phyloP scores from a whole-genome alignment of 2,888 invertebrate species.

The Orthosia gracilis region DNA sequence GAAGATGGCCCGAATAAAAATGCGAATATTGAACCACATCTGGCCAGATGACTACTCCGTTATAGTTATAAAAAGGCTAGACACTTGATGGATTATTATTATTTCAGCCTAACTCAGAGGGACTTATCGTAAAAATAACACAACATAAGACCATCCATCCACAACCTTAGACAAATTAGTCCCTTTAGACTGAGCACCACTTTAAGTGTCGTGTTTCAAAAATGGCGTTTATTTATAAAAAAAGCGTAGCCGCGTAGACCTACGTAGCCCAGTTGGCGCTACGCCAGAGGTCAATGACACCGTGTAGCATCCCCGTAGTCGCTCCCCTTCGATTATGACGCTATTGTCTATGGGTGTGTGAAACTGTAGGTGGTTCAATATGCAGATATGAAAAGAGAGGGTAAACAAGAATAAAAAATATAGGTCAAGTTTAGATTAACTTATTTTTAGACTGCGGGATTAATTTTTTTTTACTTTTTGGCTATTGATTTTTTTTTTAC shows the following conservation, averaged over 20 bases:
- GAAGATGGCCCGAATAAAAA: neutral
- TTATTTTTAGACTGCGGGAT: too few species aligned
- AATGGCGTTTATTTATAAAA: slow-evolving; percentile 24
- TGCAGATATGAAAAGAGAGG: neutral
- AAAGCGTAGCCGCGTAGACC: slow-evolving; percentile 54
- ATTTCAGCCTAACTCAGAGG: slow-evolving; percentile 1
- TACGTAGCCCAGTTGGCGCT: slow-evolving; percentile 78
- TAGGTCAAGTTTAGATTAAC: neutral
- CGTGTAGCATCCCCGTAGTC: slow-evolving; percentile 59
- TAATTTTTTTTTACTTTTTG: too few species aligned
- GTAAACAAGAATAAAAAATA: neutral
- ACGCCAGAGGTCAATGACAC: slow-evolving; percentile 76
- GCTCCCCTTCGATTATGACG: slow-evolving; percentile 47
- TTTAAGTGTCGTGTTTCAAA: slow-evolving; percentile 32
- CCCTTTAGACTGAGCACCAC: slow-evolving; percentile 1
- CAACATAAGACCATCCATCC: slow-evolving; percentile 2
- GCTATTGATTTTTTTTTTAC: too few species aligned
- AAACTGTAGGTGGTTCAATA: neutral
- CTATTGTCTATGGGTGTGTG: slow-evolving; percentile 18
- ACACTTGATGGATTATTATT: neutral
- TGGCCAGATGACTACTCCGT: neutral
- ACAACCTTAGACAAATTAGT: slow-evolving; percentile 28
- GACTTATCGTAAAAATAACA: slow-evolving; percentile 16
- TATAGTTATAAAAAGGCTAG: neutral
- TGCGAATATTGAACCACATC: neutral